Base-by-base conservation (phyloP, 2,797 vertebrate species). In the Malacoraja senta region DNA sequence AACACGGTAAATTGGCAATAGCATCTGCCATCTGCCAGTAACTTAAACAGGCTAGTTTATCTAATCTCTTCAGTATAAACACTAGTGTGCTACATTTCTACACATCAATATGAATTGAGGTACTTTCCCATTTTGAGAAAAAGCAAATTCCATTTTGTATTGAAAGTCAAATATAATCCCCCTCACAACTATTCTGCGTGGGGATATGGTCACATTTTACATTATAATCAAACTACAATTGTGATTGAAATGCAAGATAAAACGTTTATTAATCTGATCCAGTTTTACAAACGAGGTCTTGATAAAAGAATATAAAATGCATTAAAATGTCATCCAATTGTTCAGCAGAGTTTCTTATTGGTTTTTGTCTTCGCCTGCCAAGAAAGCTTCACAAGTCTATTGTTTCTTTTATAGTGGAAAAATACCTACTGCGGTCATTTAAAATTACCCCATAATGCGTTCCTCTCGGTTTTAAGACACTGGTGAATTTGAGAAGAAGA, bases 41-140 rank as follows among this genome's bases (percentile, higher is more conserved):
- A 96, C 96, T 97, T 96, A 98, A 97, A 97, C 97, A 97, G 96
- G 96, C 97, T 97, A 97, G 96, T 98, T 97, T 97, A 98, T 98
- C 97, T 98, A 97, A 98, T 98, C 97, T 98, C 96, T 95, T 95
- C 97, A 97, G 95, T 96, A 96, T 97, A 98, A 98, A 98, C 97
- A 98, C 95, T 97, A 97, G 96, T 97, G 97, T 96, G 96, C 95
- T 96, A 97, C 96, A 97, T 97, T 97, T 97, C 97, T 97, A 94
- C 96, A 97, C 96, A 97, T 96, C 95, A 96, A 96, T 94, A 95
- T 95, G 95, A 96, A 95, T 96, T 94, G 93, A 97, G 96, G 94
- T 95, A 15, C 44, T 24, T 53, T 74, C 71, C 13, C 44, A 58
- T 76, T 92, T 74, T 76, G 44, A 92, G n/a, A 92, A 13, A 92